A percentile compares a stretch with the other conserved stretches of the same genome.
Conservation (phyloP, 2,888 invertebrate genomes). For the Teinopalpus imperialis region DNA sequence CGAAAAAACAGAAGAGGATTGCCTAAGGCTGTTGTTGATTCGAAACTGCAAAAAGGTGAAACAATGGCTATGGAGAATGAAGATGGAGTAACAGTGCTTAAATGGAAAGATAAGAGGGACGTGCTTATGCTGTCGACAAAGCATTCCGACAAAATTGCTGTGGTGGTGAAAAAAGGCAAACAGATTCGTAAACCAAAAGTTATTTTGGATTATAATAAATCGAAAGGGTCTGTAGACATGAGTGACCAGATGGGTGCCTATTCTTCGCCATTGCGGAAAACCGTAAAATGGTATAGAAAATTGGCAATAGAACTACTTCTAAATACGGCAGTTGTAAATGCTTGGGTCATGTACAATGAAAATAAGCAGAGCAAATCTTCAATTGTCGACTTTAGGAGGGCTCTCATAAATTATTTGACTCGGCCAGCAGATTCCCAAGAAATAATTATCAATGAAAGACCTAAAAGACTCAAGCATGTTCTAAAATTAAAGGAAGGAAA, state of each 20-base stretch:
- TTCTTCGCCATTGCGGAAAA: slow-evolving; percentile 24
- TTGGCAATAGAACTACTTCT: slow-evolving; percentile 42
- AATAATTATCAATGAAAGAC: slow-evolving; percentile 35
- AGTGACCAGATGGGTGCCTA: slow-evolving; percentile 33
- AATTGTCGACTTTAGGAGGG: slow-evolving; percentile 30
- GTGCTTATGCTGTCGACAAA: slow-evolving; percentile 25
- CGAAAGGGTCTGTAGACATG: slow-evolving; percentile 28
- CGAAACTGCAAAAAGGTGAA: slow-evolving; percentile 32
- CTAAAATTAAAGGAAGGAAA: slow-evolving; percentile 36
- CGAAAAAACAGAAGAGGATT: slow-evolving; percentile 19
- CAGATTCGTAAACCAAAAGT: slow-evolving; percentile 21
- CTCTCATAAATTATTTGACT: slow-evolving; percentile 31
- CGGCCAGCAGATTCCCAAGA: slow-evolving; percentile 34
- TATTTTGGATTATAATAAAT: slow-evolving; percentile 22
- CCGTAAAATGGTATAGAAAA: slow-evolving; percentile 47
- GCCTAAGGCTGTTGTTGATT: slow-evolving; percentile 15
- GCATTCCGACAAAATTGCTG: slow-evolving; percentile 17
- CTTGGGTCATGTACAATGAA: slow-evolving; percentile 27
- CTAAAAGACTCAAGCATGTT: slow-evolving; percentile 36
- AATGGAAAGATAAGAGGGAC: slow-evolving; percentile 33
- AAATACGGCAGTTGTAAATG: slow-evolving; percentile 37
- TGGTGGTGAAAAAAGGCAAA: slow-evolving; percentile 1
- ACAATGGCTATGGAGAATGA: slow-evolving; percentile 25
- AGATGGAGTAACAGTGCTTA: slow-evolving; percentile 29
- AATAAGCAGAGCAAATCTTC: slow-evolving; percentile 28